Evolutionary conservation across 92 coral and sea anemone genomes (phyloP).

Genomic region (Palythoa caribaeorum): DNA sequence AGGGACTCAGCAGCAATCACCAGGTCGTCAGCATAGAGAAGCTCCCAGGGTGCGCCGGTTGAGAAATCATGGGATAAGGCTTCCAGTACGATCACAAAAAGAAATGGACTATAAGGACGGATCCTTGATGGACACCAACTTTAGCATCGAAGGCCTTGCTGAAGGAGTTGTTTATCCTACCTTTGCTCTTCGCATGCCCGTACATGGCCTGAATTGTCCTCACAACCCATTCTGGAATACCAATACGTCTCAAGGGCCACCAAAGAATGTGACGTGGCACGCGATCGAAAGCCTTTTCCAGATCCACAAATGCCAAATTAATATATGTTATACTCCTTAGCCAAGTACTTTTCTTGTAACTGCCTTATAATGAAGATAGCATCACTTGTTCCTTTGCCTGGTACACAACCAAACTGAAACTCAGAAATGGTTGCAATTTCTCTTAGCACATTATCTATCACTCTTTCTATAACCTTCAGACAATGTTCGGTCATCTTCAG

Average conservation of each 20-base stretch:
- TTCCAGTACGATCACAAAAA: constrained; percentile 23
- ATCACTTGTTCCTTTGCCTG: constrained; percentile 30
- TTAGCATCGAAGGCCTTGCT: neutral
- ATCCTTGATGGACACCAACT: constrained; percentile 46
- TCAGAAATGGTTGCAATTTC: neutral
- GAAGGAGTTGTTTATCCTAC: too few relatives aligned
- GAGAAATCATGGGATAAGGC: neutral
- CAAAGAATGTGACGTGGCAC: constrained; percentile 22
- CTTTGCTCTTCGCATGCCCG: too few relatives aligned
- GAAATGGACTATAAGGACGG: constrained; percentile 23
- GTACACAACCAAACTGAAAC: constrained; percentile 37
- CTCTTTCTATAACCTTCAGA: constrained; percentile 14
- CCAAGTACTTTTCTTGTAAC: neutral
- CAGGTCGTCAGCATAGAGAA: constrained; percentile 25
- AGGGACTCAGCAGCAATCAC: neutral
- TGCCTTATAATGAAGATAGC: neutral
- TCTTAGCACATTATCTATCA: neutral
- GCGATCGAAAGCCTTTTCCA: constrained; percentile 44
- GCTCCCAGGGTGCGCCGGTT: neutral
- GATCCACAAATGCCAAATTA: constrained; percentile 14
- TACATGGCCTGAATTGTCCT: too few relatives aligned
- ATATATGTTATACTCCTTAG: neutral
- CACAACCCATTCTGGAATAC: too few relatives aligned
- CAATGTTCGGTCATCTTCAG: constrained; percentile 1
- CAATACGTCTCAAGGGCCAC: constrained; percentile 25